A percentile compares a stretch with the other conserved stretches of the same genome.
Conservation (phyloP, 2,888 invertebrate genomes). For the Harpalus rubripes region DNA sequence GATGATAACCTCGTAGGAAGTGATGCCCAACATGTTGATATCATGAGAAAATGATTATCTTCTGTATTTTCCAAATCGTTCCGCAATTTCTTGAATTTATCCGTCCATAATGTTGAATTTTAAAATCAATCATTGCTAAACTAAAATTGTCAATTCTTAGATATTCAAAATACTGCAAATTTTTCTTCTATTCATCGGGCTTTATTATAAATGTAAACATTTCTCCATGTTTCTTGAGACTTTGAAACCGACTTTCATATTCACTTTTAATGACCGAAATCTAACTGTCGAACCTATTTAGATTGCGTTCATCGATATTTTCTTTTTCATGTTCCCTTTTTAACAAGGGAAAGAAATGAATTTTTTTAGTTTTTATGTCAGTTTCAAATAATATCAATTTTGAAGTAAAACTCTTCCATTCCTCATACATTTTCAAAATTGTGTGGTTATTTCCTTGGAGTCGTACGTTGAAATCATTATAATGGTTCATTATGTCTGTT, state of each 20-base stretch:
- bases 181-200: too few species aligned
- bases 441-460: constrained; percentile 57
- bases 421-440: constrained; percentile 70
- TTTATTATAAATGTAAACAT: too few species aligned
- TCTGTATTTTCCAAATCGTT: constrained; percentile 68
- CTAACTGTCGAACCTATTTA: too few species aligned
- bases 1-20: constrained; percentile 3
- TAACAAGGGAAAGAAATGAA: too few species aligned
- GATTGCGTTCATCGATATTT: too few species aligned
- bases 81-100: constrained; percentile 57
- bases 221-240: too few species aligned
- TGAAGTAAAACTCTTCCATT: constrained; percentile 69
- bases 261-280: too few species aligned
- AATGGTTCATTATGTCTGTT: constrained; percentile 68
- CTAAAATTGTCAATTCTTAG: too few species aligned
- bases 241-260: too few species aligned
- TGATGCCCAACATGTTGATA: constrained; percentile 68
- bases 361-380: constrained; percentile 68
- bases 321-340: too few species aligned
- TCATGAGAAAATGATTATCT: constrained; percentile 68
- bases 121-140: too few species aligned
- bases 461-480: constrained; percentile 14
- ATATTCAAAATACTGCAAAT: too few species aligned
- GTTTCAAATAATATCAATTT: constrained; percentile 69
- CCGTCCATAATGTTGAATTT: constrained; percentile 48